Evolutionary conservation across 2,113 vertebrate species (phyloP).

Genomic region (Prunella himalayana): DNA sequence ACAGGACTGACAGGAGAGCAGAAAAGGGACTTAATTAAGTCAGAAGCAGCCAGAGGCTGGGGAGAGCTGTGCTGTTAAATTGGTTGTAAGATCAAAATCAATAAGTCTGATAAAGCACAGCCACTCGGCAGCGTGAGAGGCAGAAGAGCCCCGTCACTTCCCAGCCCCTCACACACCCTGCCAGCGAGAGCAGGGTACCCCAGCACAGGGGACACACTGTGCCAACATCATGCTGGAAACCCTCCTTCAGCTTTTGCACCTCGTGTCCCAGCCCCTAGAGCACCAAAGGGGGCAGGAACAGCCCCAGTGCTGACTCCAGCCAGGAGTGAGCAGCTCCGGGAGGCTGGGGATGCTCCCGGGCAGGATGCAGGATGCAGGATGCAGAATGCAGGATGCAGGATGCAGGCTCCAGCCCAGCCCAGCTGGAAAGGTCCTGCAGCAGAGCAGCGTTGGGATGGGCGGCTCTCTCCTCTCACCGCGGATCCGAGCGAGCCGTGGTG

Average conservation of each 20-base stretch:
- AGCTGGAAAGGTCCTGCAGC: background rate
- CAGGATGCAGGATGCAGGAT: background rate
- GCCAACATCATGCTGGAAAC: rapidly evolving
- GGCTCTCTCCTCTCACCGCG: background rate
- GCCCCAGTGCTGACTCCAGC: rapidly evolving
- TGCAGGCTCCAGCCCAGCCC: background rate
- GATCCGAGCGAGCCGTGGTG: rapidly evolving
- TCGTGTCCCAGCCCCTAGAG: rapidly evolving
- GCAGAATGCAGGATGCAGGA: too few species aligned
- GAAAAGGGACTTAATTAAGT: conserved; percentile 2
- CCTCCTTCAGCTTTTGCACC: background rate
- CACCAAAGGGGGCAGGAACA: background rate
- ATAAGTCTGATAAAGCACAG: background rate
- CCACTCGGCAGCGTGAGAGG: background rate
- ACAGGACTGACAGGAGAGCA: background rate
- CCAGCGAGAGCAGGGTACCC: rapidly evolving
- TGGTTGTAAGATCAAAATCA: conserved; percentile 13
- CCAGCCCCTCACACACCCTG: background rate
- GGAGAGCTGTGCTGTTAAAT: background rate
- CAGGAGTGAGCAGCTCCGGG: background rate
- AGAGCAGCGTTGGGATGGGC: rapidly evolving
- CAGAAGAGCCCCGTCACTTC: background rate
- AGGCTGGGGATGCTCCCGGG: background rate
- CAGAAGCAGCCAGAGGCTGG: background rate
- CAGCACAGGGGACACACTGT: rapidly evolving